Conservation (phyloP, 2,797 vertebrate species). For the Spea hammondii region DNA sequence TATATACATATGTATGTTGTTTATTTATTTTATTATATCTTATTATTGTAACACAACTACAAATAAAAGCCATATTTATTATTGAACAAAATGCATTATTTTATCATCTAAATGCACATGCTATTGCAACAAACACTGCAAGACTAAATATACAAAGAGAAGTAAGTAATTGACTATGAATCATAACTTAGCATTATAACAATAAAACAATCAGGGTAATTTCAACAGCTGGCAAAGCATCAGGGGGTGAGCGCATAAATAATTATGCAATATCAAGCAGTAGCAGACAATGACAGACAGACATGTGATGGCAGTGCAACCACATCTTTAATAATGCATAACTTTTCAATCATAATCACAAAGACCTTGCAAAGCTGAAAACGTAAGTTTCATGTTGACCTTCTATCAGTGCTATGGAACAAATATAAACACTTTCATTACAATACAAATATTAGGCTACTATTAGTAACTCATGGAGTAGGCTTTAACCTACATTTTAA, state of each 20-base stretch:
- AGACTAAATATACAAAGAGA: constrained; percentile 17
- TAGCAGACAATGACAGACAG: constrained; percentile 35
- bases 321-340: constrained; percentile 43
- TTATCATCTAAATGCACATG: constrained; percentile 13
- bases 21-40: not conserved
- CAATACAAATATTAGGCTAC: not conserved
- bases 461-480: not conserved
- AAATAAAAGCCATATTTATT: constrained; percentile 1
- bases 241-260: constrained; percentile 50
- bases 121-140: constrained; percentile 20
- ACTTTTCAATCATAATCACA: constrained; percentile 47
- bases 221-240: constrained; percentile 49
- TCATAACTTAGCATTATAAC: constrained; percentile 41
- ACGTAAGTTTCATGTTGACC: constrained; percentile 6
- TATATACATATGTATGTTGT: too few species aligned
- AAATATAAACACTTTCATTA: not conserved
- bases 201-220: constrained; percentile 47
- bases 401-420: not conserved
- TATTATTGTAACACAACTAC: not conserved
- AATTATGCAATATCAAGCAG: constrained; percentile 37
- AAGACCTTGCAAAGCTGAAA: constrained; percentile 34
- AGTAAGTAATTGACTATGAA: constrained; percentile 40
- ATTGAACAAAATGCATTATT: constrained; percentile 14
- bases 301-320: constrained; percentile 24
- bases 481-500: too few species aligned